These are phyloP conservation scores for Neosilurus mollespiculum DNA, from an alignment of 2,797 vertebrate species.

Conservation along the genomic window DNA sequence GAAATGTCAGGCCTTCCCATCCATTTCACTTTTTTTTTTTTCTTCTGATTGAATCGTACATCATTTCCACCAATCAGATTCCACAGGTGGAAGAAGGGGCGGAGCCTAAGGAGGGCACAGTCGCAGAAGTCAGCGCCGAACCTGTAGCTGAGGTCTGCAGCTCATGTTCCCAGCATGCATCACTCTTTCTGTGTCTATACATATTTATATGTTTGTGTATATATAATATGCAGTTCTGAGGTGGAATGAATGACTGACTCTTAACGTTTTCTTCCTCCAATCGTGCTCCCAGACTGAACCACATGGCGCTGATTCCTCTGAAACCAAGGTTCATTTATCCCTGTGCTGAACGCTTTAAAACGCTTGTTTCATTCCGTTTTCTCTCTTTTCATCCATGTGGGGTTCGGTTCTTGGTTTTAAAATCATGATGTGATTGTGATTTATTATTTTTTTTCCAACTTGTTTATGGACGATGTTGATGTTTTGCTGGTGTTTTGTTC, in stretches of 20 bases:
- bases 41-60: constrained; percentile 67
- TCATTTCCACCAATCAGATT: constrained; percentile 67
- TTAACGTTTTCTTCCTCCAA: constrained; percentile 25
- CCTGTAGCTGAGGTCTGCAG: constrained; percentile 83
- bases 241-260: constrained; percentile 11
- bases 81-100: constrained; percentile 78
- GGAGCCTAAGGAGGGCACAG: constrained; percentile 70
- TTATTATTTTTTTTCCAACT: neutral
- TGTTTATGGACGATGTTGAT: neutral
- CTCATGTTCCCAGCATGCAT: constrained; percentile 69
- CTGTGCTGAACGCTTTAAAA: constrained; percentile 9
- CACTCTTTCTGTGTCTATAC: constrained; percentile 21
- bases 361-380: constrained; percentile 30
- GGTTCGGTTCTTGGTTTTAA: constrained; percentile 8
- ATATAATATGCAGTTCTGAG: neutral
- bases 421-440: constrained; percentile 45
- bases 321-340: constrained; percentile 44
- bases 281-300: constrained; percentile 33
- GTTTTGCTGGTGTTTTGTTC: neutral
- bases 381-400: constrained; percentile 24
- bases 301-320: constrained; percentile 7
- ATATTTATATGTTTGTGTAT: neutral
- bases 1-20: constrained; percentile 68
- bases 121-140: constrained; percentile 60
- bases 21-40: constrained; percentile 75